Conservation (phyloP, 2,888 invertebrate species). For the Epinotia ramella region DNA sequence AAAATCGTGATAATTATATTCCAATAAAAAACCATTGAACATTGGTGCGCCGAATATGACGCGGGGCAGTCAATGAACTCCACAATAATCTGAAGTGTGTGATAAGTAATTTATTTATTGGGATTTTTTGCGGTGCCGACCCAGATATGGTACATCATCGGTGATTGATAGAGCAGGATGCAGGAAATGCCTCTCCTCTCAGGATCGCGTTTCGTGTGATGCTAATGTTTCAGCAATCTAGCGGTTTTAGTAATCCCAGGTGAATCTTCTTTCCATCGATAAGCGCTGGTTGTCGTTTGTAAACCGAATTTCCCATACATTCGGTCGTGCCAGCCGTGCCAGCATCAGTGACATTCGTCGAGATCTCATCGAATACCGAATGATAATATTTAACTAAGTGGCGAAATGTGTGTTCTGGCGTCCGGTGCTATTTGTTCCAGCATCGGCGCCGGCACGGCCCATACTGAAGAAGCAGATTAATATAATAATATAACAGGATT, state of each 20-base stretch:
- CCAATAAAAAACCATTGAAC: slow-evolving; percentile 42
- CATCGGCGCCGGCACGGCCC: too few species aligned
- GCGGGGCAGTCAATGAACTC: slow-evolving; percentile 61
- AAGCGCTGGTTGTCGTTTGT: not conserved
- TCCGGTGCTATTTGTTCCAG: too few species aligned
- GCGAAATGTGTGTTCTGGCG: not conserved
- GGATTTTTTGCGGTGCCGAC: slow-evolving; percentile 58
- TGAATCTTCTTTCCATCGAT: too few species aligned
- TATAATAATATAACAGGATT: too few species aligned
- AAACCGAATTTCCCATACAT: not conserved
- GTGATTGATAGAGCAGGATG: slow-evolving; percentile 64
- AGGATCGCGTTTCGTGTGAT: not conserved
- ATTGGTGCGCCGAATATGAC: slow-evolving; percentile 50
- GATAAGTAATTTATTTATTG: slow-evolving; percentile 59
- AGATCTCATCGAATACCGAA: not conserved
- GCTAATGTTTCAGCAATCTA: not conserved
- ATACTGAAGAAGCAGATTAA: too few species aligned
- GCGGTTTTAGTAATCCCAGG: not conserved
- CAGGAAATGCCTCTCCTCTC: slow-evolving; percentile 49
- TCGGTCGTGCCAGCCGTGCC: not conserved
- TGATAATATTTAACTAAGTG: not conserved
- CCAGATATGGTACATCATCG: slow-evolving; percentile 55
- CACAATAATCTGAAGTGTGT: slow-evolving; percentile 61
- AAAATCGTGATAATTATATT: slow-evolving; percentile 35
- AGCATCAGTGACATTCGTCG: not conserved